These are phyloP conservation scores for Polydrusus cervinus DNA, from an alignment of 2,888 invertebrate species.

Conservation along the genomic window DNA sequence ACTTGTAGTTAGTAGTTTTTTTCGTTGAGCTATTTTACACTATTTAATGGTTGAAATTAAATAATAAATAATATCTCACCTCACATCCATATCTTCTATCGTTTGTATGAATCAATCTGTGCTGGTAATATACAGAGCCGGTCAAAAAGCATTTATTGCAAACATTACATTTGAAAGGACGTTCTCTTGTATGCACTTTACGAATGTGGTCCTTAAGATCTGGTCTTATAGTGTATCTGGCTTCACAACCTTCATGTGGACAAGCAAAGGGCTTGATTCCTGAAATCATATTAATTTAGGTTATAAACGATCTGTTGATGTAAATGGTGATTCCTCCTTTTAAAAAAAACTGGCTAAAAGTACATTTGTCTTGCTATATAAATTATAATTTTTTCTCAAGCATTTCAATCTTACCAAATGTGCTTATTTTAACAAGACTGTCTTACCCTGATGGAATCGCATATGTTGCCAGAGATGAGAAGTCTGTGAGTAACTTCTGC, in stretches of 20 bases:
- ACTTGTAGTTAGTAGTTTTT: too few relatives aligned
- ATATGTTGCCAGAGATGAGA: constrained; percentile 80
- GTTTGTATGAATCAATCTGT: constrained; percentile 77
- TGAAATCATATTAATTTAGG: constrained; percentile 59
- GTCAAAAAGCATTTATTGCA: constrained; percentile 78
- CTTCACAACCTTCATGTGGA: constrained; percentile 75
- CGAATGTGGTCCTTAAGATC: constrained; percentile 78
- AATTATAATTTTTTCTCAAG: too few relatives aligned
- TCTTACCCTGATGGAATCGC: constrained; percentile 77
- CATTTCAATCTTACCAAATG: too few relatives aligned
- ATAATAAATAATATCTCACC: constrained; percentile 65
- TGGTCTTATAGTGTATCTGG: constrained; percentile 77
- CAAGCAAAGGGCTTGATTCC: constrained; percentile 79
- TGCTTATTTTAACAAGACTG: too few relatives aligned
- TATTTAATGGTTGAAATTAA: too few relatives aligned
- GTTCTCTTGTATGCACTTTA: constrained; percentile 78
- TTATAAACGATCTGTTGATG: too few relatives aligned
- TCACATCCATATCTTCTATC: constrained; percentile 78
- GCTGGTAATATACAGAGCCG: constrained; percentile 79
- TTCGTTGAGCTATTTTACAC: too few relatives aligned
- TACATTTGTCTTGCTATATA: too few relatives aligned
- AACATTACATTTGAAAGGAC: constrained; percentile 77
- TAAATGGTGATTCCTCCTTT: too few relatives aligned
- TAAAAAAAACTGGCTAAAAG: too few relatives aligned
- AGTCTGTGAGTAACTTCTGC: constrained; percentile 77